Percentiles rank a stretch among this genome's conserved stretches.
phyloP scores from a whole-genome alignment of 1,140 invertebrate genomes.

The Drosophila melanica region DNA sequence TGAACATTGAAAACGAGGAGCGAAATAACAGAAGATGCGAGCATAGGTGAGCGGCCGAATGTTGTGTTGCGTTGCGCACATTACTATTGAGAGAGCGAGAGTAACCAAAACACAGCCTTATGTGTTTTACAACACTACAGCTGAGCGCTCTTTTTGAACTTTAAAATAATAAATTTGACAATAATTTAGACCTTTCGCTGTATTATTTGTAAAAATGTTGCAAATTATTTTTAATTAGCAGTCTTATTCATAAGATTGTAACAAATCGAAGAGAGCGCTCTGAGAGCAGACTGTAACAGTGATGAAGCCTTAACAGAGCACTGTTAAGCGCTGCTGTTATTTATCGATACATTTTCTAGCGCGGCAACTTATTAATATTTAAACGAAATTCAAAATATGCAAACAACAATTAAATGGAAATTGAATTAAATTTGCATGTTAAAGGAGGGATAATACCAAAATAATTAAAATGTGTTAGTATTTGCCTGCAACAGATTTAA shows the following conservation, averaged over 20 bases:
- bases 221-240: neutral
- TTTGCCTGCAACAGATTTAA: neutral
- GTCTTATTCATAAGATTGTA: neutral
- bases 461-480: neutral
- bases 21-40: slow-evolving; percentile 41
- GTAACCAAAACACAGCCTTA: neutral
- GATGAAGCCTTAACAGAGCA: slow-evolving; percentile 4
- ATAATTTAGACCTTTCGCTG: too few species aligned
- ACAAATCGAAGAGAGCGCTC: neutral
- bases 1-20: slow-evolving; percentile 42
- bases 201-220: neutral
- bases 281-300: neutral
- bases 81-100: slow-evolving; percentile 3
- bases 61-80: slow-evolving; percentile 17
- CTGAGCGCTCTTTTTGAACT: slow-evolving; percentile 3
- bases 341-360: slow-evolving; percentile 22
- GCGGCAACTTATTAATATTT: neutral
- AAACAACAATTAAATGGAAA: neutral
- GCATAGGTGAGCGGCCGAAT: slow-evolving; percentile 20
- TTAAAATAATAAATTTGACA: neutral
- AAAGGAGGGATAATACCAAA: too few species aligned
- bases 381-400: neutral
- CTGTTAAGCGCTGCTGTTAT: neutral
- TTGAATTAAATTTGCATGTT: too few species aligned
- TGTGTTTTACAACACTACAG: slow-evolving; percentile 17